Evolutionary conservation across 2,888 invertebrate species (phyloP).

Genomic region (Pilophorus perplexus): DNA sequence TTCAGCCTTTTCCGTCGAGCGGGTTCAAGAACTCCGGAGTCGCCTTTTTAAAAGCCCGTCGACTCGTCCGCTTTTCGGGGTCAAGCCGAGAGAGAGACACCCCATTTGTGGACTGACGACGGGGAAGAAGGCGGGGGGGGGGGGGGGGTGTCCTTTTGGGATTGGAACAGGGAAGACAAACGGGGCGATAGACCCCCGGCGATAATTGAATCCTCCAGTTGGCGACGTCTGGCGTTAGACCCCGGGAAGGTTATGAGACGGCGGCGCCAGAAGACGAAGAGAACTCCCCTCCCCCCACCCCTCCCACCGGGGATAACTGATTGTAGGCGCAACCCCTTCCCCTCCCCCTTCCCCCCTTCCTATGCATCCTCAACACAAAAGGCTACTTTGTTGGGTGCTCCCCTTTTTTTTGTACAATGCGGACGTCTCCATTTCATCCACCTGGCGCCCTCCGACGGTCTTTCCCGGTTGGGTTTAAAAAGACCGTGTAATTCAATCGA

Average conservation of each 20-base stretch:
- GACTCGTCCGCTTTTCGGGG: no score
- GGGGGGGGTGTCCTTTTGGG: no score
- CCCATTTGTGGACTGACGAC: no score
- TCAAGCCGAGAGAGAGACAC: no score
- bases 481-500: slow-evolving; percentile 7
- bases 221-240: slow-evolving; percentile 24
- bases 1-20: no score
- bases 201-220: slow-evolving; percentile 36
- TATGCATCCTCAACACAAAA: background rate
- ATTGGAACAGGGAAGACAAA: no score
- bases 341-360: background rate
- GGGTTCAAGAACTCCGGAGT: no score
- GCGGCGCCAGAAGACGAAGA: slow-evolving; percentile 19
- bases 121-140: no score
- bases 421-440: slow-evolving; percentile 31
- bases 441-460: slow-evolving; percentile 8
- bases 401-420: slow-evolving; percentile 21
- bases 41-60: no score
- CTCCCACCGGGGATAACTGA: background rate
- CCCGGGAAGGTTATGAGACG: slow-evolving; percentile 21
- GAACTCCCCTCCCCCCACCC: background rate
- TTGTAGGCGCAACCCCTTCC: slow-evolving; percentile 10
- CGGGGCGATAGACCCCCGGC: slow-evolving; percentile 37
- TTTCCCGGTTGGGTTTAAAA: slow-evolving; percentile 7
- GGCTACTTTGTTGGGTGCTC: slow-evolving; percentile 16